Evolutionary conservation across 2,797 vertebrate genomes (phyloP).

Genomic region (Channallabes apus): DNA sequence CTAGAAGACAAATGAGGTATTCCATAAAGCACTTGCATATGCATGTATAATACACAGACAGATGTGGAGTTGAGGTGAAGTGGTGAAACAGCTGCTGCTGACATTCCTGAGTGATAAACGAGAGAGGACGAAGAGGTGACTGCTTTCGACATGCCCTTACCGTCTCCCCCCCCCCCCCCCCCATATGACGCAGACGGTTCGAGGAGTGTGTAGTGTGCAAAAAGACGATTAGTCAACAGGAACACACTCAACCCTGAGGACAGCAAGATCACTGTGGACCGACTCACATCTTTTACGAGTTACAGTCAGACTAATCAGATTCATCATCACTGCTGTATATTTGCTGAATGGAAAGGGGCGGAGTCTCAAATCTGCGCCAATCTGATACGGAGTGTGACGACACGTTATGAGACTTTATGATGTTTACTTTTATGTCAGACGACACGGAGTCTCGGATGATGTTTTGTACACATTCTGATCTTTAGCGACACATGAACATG

Average conservation of each 20-base stretch:
- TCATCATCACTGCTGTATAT: too few species aligned
- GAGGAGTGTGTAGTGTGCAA: background rate
- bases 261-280: background rate
- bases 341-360: background rate
- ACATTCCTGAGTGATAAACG: background rate
- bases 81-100: background rate
- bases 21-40: conserved; percentile 77
- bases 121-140: background rate
- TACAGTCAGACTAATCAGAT: too few species aligned
- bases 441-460: too few species aligned
- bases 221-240: background rate
- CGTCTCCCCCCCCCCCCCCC: too few species aligned
- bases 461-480: background rate
- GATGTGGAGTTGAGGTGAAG: background rate
- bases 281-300: background rate
- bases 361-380: background rate
- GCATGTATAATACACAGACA: conserved; percentile 71
- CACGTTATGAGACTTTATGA: background rate
- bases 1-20: conserved; percentile 76
- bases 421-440: too few species aligned
- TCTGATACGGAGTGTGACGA: background rate
- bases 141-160: background rate
- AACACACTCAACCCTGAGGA: background rate
- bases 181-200: background rate
- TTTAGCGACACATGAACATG: background rate